A percentile compares a stretch with the other conserved stretches of the same genome.
phyloP scores from a whole-genome alignment of 2,797 vertebrate species.

The Rhynchotus rufescens region DNA sequence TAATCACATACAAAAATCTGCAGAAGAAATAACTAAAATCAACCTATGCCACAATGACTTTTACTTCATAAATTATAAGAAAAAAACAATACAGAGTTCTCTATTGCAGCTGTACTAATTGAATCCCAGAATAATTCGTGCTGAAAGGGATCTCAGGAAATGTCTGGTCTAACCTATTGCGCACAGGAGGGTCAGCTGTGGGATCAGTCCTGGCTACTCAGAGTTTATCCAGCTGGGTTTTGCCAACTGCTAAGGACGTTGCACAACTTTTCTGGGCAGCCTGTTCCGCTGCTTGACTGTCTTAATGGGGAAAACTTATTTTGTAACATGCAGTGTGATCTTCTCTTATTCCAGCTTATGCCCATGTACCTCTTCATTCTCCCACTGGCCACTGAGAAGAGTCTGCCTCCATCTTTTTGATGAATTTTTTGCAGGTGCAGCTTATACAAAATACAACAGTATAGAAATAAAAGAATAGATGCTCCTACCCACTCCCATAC shows the following conservation, averaged over 20 bases:
- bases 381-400: background rate
- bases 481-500: background rate
- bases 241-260: background rate
- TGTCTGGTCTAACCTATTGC: background rate
- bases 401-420: background rate
- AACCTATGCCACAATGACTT: background rate
- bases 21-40: background rate
- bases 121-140: background rate
- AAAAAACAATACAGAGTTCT: background rate
- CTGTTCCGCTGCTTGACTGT: background rate
- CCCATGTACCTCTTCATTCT: background rate
- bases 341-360: background rate
- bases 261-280: background rate
- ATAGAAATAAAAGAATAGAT: background rate
- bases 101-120: background rate
- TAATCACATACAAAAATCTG: background rate
- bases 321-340: background rate
- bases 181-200: background rate
- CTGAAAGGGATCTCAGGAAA: background rate
- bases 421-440: no score
- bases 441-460: background rate
- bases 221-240: background rate
- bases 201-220: background rate
- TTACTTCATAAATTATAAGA: background rate
- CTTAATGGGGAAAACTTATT: background rate